Percentiles rank a stretch among this genome's conserved stretches.
Evolutionary conservation across 1,140 invertebrate genomes (phyloP).

Genomic region (Cotesia glomerata): DNA sequence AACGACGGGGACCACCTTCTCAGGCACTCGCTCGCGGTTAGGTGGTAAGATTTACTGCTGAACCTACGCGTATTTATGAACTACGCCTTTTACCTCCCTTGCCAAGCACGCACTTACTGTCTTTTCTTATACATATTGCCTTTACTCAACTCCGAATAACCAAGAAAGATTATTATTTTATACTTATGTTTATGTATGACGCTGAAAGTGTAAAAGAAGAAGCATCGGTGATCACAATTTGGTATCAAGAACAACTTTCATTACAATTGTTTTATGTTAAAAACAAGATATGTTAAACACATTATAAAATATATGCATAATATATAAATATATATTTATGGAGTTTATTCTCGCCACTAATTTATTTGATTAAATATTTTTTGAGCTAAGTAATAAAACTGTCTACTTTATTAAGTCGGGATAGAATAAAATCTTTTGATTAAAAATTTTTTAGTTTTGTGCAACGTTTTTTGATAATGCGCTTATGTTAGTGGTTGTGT

Average conservation of each 20-base stretch:
- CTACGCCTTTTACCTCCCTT: constrained; percentile 41
- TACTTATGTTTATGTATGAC: too few relatives aligned
- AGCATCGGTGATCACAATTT: too few relatives aligned
- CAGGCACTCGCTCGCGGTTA: constrained; percentile 49
- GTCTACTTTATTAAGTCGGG: too few relatives aligned
- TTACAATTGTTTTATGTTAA: too few relatives aligned
- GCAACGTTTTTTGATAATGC: background rate
- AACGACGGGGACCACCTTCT: constrained; percentile 49
- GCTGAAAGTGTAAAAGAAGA: too few relatives aligned
- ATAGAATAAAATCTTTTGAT: background rate
- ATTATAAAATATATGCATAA: too few relatives aligned
- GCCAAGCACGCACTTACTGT: constrained; percentile 2
- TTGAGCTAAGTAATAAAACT: background rate
- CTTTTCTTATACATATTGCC: background rate
- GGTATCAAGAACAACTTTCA: too few relatives aligned
- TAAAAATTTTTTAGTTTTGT: background rate
- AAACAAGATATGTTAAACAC: too few relatives aligned
- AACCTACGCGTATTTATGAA: constrained; percentile 61
- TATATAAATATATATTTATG: too few relatives aligned
- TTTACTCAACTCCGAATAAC: too few relatives aligned
- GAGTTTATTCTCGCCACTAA: background rate
- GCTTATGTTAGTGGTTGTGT: background rate
- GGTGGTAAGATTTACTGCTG: constrained; percentile 61
- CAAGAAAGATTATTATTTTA: too few relatives aligned
- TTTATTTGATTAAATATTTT: constrained; percentile 2